Evolutionary conservation across 2,888 invertebrate genomes (phyloP).

Genomic region (Thysanoteuthis rhombus): DNA sequence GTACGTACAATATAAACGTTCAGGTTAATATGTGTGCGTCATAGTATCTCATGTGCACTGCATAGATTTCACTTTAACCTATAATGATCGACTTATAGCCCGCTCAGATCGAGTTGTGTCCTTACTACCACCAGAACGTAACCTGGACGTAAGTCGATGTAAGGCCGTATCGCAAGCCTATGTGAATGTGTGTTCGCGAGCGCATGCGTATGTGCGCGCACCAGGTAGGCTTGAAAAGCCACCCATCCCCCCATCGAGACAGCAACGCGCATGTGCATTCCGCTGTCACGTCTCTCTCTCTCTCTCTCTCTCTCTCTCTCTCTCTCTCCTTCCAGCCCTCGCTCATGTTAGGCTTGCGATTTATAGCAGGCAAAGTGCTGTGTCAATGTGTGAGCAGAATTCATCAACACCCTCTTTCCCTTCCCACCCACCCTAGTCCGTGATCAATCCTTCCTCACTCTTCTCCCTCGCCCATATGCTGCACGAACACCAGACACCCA

Average conservation of each 20-base stretch:
- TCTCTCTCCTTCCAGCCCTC: neutral
- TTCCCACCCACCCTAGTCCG: neutral
- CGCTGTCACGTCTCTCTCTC: neutral
- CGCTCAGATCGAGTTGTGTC: too few relatives aligned
- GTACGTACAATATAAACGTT: too few relatives aligned
- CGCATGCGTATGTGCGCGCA: neutral
- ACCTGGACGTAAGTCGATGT: too few relatives aligned
- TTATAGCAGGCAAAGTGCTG: neutral
- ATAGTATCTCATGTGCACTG: too few relatives aligned
- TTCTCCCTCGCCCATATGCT: conserved; percentile 32
- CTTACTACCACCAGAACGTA: too few relatives aligned
- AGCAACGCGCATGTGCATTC: neutral
- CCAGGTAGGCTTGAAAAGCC: neutral
- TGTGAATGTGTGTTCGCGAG: neutral
- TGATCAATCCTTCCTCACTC: neutral
- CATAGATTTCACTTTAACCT: too few relatives aligned
- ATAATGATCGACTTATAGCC: too few relatives aligned
- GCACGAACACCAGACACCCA: neutral
- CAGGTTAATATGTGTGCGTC: too few relatives aligned
- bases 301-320: neutral
- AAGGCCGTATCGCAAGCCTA: neutral
- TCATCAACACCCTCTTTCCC: conserved; percentile 37
- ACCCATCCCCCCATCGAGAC: too few relatives aligned
- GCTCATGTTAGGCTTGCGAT: neutral
- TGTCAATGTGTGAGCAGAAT: neutral